Percentiles rank a stretch among this genome's conserved stretches.
Evolutionary conservation across 2,888 invertebrate species (phyloP).

Genomic region (Drosophila planitibia): DNA sequence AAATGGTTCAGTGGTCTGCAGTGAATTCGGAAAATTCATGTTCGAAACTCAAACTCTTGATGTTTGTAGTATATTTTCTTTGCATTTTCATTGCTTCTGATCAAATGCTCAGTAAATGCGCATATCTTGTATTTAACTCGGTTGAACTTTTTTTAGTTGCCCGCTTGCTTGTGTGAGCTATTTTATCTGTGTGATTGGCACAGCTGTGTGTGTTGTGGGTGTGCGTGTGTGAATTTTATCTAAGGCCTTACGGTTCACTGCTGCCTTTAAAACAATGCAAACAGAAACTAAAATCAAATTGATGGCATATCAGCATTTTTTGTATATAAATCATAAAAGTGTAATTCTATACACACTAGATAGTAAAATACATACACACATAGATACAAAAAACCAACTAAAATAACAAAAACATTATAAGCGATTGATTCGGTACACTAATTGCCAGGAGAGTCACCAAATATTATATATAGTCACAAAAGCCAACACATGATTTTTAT

Average conservation of each 20-base stretch:
- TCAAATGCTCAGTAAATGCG: not conserved
- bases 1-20: not conserved
- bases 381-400: not conserved
- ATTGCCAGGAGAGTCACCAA: not conserved
- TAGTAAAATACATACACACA: not conserved
- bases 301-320: not conserved
- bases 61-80: not conserved
- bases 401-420: not conserved
- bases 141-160: not conserved
- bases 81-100: no score
- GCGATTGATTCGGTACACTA: not conserved
- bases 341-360: not conserved
- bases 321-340: not conserved
- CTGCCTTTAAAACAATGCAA: not conserved
- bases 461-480: not conserved
- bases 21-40: not conserved
- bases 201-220: conserved; percentile 18
- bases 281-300: not conserved
- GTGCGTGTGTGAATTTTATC: conserved; percentile 9
- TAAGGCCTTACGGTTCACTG: not conserved
- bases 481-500: not conserved
- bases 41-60: not conserved
- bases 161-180: not conserved
- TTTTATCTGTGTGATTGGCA: conserved; percentile 33
- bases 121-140: not conserved